phyloP scores from a whole-genome alignment of 2,797 vertebrate species.

The Pseudochirops corinnae region DNA sequence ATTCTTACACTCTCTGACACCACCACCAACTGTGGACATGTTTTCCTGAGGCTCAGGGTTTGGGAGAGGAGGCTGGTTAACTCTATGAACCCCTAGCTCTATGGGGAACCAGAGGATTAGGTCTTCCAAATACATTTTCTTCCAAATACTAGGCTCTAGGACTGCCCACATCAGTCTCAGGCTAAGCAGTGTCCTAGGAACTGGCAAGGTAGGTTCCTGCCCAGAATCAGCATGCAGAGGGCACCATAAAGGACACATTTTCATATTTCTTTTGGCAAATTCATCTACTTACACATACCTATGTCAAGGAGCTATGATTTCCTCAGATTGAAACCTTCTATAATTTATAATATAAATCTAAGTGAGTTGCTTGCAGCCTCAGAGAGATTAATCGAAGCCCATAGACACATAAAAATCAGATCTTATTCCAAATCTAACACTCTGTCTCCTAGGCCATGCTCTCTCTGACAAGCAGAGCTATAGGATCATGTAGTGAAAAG shows the following conservation, averaged over 20 bases:
- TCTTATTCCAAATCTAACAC: background rate
- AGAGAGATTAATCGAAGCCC: background rate
- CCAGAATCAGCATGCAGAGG: background rate
- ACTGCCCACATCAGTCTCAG: constrained; percentile 3
- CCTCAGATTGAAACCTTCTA: background rate
- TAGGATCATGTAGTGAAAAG: background rate
- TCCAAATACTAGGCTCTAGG: background rate
- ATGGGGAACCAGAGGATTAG: background rate
- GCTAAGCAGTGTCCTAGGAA: background rate
- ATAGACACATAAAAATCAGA: background rate
- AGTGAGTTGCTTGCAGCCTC: background rate
- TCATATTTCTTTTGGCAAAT: background rate
- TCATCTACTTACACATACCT: background rate
- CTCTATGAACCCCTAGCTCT: constrained; percentile 17
- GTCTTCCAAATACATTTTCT: background rate
- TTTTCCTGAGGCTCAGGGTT: constrained; percentile 41
- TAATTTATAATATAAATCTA: background rate
- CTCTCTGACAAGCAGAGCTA: background rate
- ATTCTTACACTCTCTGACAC: constrained; percentile 66
- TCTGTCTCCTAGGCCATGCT: background rate
- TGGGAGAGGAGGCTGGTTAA: constrained; percentile 59
- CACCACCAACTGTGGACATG: constrained; percentile 58
- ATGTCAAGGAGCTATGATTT: background rate
- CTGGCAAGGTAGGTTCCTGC: background rate
- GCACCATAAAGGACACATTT: background rate